Conservation (phyloP, 2,888 invertebrate species). For the Morpho helenor region DNA sequence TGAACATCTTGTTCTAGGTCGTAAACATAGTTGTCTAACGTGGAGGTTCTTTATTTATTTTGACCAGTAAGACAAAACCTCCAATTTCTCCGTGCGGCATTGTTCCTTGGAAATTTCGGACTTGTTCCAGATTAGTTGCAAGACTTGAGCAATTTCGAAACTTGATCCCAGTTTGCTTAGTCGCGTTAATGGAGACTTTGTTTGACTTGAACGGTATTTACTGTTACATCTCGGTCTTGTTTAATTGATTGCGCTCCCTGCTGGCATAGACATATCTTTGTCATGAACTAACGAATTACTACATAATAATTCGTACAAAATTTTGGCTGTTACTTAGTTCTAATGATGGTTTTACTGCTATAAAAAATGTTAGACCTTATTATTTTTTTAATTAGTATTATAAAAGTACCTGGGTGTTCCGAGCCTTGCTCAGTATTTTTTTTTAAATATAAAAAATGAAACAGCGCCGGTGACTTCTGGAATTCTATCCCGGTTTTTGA, state of each 20-base stretch:
- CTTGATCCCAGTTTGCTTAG: slow-evolving; percentile 17
- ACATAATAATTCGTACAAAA: no score
- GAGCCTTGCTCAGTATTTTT: neutral
- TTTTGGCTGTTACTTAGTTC: no score
- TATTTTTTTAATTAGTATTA: no score
- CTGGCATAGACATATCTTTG: no score
- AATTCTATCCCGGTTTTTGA: neutral
- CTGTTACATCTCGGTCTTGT: neutral
- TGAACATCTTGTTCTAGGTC: neutral
- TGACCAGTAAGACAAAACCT: slow-evolving; percentile 7
- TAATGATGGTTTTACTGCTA: no score
- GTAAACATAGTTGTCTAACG: neutral
- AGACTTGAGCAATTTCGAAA: slow-evolving; percentile 23
- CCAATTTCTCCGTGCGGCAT: slow-evolving; percentile 12
- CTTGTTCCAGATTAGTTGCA: slow-evolving; percentile 18
- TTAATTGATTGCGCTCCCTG: neutral
- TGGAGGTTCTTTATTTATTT: slow-evolving; percentile 5
- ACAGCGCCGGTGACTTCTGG: neutral
- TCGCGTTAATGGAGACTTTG: slow-evolving; percentile 10
- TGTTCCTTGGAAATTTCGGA: slow-evolving; percentile 14
- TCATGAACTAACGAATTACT: no score
- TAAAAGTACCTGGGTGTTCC: no score
- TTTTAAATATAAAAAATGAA: neutral
- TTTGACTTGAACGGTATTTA: slow-evolving; percentile 4
- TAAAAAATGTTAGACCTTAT: no score